Evolutionary conservation across 2,888 invertebrate genomes (phyloP).

Genomic region (Mesodorylaimus sp.): DNA sequence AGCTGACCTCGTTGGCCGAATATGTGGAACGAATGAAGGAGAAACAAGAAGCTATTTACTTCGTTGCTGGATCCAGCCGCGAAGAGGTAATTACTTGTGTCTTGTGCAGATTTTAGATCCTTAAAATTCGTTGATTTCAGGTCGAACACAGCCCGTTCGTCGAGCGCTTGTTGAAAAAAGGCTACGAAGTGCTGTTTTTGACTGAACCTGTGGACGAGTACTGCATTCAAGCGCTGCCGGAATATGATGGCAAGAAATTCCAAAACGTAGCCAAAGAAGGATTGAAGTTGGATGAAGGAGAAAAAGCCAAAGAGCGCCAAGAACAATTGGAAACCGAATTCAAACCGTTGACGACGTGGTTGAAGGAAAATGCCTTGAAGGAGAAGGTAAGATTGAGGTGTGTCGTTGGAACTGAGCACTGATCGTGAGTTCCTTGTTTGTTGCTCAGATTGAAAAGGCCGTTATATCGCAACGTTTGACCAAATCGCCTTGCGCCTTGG

Average conservation of each 20-base stretch:
- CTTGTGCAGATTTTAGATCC: conserved; percentile 15
- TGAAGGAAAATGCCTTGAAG: conserved; percentile 50
- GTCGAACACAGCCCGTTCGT: conserved; percentile 75
- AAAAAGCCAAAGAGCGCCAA: conserved; percentile 45
- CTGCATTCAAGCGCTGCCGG: conserved; percentile 79
- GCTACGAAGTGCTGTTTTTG: conserved; percentile 81
- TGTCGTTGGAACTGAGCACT: neutral
- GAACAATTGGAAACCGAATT: conserved; percentile 57
- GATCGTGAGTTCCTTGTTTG: neutral
- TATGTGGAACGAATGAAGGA: conserved; percentile 88
- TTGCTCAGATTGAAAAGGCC: conserved; percentile 46
- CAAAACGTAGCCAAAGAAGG: conserved; percentile 99
- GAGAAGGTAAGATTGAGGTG: conserved; percentile 12
- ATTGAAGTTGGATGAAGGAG: conserved; percentile 54
- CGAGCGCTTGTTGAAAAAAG: conserved; percentile 72
- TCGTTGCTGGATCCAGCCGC: conserved; percentile 71
- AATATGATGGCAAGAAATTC: conserved; percentile 97
- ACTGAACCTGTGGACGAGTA: conserved; percentile 97
- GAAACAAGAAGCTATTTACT: conserved; percentile 81
- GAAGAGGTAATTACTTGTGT: conserved; percentile 58
- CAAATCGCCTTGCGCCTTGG: conserved; percentile 82
- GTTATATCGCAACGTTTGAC: conserved; percentile 66
- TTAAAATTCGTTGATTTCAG: conserved; percentile 23
- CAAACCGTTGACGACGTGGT: conserved; percentile 76
- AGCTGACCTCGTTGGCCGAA: conserved; percentile 55